Base-by-base conservation (phyloP, 2,888 invertebrate species). In the Pristionchus maxplancki region DNA sequence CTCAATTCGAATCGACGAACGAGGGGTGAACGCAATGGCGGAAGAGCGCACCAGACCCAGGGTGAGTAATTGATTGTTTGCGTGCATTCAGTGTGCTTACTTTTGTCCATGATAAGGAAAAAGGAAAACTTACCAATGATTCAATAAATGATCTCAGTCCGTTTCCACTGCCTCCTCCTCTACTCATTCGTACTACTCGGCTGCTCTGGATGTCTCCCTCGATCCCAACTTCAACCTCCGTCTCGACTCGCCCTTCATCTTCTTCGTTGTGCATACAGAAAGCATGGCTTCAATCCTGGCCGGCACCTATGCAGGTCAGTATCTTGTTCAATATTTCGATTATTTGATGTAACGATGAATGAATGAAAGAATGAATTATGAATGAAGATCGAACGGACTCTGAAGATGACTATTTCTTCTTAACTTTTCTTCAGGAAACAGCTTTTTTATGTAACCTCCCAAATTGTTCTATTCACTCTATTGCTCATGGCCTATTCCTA, bases 151-250 rank as follows among this genome's bases (percentile, higher is more conserved):
- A 71, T 71, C 48, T 24, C 78, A 78, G 78, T 48, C 78, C 28
- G 24, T 34, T 2, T 37, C 71, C 1, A 40, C 78, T 48, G 24
- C 78, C 48, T 44, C 78, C 78, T 78, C 78, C 78, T 78, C 78
- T 2, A n/a, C n/a, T 28, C 44, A 44, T 24, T 78, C 78, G 40
- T 78, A 78, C 44, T 78, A 78, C 78, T 78, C 78, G 9, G 78
- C 78, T 1, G 78, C 78, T 1, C 17, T 78, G 20, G 78, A 78
- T 20, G 9, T 24, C 13, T 78, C 78, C 8, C 40, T 78, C 78
- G 78, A 78, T 28, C 78, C 78, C 13, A 78, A 78, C 78, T 78
- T 78, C 78, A 78, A 78, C 44, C 78, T 78, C 44, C 78, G 78
- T n/a, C 40, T 78, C 78, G 78, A 78, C 44, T 78, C 44, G 1